Evolutionary conservation across 2,888 invertebrate species (phyloP), one percentile per base, ranked within the genome.

Genomic region (Daptonema setosum): DNA sequence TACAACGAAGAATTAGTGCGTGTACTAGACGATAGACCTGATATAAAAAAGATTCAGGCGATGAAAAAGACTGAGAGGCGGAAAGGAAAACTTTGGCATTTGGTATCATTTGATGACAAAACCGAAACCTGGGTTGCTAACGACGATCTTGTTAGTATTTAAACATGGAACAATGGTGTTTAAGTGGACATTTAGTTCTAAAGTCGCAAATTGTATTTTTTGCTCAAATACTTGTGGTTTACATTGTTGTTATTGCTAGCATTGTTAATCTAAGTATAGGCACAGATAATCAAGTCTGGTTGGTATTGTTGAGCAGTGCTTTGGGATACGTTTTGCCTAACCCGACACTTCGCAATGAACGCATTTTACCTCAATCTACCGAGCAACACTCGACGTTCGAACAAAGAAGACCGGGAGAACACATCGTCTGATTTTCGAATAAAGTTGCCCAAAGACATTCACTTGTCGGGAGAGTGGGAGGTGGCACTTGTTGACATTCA

Each of bases 341-440:
- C 22, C 52, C 52, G 3, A 28, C 28, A 2, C 22, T 52, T 35
- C 35, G 17, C 17, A 17, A 35, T 35, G 11, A 17, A 8, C n/a
- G 55, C 48, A 2, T 55, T 56, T n/a, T 56, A 56, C 54, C 17
- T 56, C 20, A 29, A 8, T 5, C 24, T 56, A 35, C 56, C 56
- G 41, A 55, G 54, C 48, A 54, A 56, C 25, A 56, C 56, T 5
- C 11, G n/a, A 45, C n/a, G n/a, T n/a, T 3, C n/a, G 22, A 22
- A n/a, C n/a, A 5, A 3, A 5, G n/a, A 17, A 22, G 20, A 11
- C 5, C 26, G 11, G 8, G 29, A 26, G 11, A 55, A 29, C 25
- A 47, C 26, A 25, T 8, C 52, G 2, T 25, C 52, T 28, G 26
- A 28, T 14, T 55, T 30, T 30, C 8, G 35, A 25, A 41, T 52